Conservation (phyloP, 2,888 invertebrate species). For the Drosophila hamatofila region DNA sequence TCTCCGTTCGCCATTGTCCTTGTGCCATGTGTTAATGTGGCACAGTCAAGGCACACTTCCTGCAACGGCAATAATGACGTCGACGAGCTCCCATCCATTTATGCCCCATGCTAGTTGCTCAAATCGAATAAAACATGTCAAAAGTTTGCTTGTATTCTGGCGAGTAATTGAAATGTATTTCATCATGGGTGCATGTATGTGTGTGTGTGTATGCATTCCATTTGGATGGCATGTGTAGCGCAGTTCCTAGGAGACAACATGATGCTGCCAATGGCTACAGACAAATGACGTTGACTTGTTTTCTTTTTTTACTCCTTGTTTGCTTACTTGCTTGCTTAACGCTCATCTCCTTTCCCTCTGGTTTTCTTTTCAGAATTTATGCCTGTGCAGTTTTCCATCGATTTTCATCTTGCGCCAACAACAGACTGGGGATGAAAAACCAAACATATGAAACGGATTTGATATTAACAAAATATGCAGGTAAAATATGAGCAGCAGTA, state of each 20-base stretch:
- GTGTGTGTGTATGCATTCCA: conserved; percentile 20
- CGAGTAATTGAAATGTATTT: conserved; percentile 65
- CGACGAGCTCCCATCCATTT: conserved; percentile 37
- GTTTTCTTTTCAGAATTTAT: conserved; percentile 72
- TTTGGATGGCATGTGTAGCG: conserved; percentile 14
- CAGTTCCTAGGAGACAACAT: conserved; percentile 29
- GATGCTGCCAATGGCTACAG: conserved; percentile 6
- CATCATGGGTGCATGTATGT: conserved; percentile 17
- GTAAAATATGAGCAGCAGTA: conserved; percentile 59
- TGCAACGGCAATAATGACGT: conserved; percentile 42
- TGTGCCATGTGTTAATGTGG: conserved; percentile 67
- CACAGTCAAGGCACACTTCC: conserved; percentile 56
- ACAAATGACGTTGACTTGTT: conserved; percentile 20
- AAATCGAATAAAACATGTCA: conserved; percentile 58
- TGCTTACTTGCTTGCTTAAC: neutral
- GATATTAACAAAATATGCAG: conserved; percentile 84
- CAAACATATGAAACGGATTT: conserved; percentile 83
- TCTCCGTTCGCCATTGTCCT: conserved; percentile 58
- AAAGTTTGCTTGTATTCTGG: conserved; percentile 39
- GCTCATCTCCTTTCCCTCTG: conserved; percentile 24
- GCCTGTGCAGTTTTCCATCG: conserved; percentile 78
- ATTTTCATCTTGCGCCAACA: conserved; percentile 76
- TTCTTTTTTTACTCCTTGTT: neutral
- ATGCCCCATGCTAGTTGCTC: conserved; percentile 46
- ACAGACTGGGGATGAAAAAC: conserved; percentile 85